A percentile compares a stretch with the other conserved stretches of the same genome.
These are phyloP conservation scores for Choloepus didactylus DNA, from an alignment of 2,797 vertebrate genomes.

Conservation along the genomic window DNA sequence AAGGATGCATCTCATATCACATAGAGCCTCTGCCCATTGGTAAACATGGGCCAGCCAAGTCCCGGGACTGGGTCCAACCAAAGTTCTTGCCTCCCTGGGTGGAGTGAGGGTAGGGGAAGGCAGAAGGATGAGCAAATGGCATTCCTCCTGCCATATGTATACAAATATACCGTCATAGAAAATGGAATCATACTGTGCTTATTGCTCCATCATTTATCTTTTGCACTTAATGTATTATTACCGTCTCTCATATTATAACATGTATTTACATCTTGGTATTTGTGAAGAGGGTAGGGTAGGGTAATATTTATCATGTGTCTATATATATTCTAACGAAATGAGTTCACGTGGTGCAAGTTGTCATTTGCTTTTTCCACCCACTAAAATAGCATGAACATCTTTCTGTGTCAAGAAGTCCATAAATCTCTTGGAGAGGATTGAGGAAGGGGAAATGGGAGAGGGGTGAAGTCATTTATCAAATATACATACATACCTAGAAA, in stretches of 20 bases:
- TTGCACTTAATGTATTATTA: too few relatives aligned
- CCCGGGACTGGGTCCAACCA: not conserved
- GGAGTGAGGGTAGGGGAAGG: not conserved
- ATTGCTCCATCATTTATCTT: not conserved
- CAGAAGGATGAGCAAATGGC: not conserved
- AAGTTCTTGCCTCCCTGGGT: not conserved
- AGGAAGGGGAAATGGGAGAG: not conserved
- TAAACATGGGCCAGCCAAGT: not conserved
- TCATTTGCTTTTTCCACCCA: not conserved
- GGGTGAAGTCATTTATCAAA: too few relatives aligned
- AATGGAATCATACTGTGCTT: not conserved
- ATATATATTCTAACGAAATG: too few relatives aligned
- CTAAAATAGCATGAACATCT: not conserved
- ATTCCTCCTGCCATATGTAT: not conserved
- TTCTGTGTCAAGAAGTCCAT: not conserved
- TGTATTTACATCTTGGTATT: too few relatives aligned
- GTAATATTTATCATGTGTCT: not conserved
- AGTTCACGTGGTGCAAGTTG: not conserved
- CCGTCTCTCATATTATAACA: not conserved
- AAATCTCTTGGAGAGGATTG: not conserved
- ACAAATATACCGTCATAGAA: not conserved
- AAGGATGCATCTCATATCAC: not conserved
- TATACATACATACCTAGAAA: too few relatives aligned
- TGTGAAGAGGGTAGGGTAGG: not conserved
- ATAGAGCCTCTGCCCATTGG: not conserved